Conservation (phyloP, 2,113 vertebrate species). For the Xyrauchen texanus region DNA sequence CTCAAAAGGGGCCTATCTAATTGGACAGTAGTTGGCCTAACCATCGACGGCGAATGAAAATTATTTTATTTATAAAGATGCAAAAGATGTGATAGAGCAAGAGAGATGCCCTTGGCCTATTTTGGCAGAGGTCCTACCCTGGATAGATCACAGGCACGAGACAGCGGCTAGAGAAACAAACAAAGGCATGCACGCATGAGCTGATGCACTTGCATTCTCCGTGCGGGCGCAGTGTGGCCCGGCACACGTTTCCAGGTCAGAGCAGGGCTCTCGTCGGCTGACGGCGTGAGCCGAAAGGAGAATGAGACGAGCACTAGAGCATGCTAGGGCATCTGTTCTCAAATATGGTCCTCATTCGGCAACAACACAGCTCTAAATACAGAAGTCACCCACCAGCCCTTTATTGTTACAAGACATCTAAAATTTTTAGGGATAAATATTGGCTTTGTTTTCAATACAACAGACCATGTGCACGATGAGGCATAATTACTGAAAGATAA, state of each 20-base stretch:
- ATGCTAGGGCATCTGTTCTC: conserved; percentile 31
- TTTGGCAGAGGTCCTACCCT: conserved; percentile 44
- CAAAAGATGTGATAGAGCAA: neutral
- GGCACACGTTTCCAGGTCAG: neutral
- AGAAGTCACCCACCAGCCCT: too few relatives aligned
- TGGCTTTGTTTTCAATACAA: neutral
- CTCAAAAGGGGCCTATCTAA: conserved; percentile 29
- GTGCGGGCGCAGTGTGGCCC: neutral
- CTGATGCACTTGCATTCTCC: conserved; percentile 20
- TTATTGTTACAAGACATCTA: too few relatives aligned
- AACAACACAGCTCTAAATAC: too few relatives aligned
- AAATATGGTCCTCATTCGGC: too few relatives aligned
- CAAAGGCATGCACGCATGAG: neutral
- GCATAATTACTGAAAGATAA: neutral
- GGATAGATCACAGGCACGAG: conserved; percentile 12
- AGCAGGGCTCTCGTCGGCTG: conserved; percentile 5
- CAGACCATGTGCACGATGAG: neutral
- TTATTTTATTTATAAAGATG: conserved; percentile 45
- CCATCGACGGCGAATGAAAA: conserved; percentile 1
- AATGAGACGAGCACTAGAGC: conserved; percentile 17
- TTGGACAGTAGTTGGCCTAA: conserved; percentile 21
- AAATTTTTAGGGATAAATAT: too few relatives aligned
- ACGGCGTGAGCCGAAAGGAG: conserved; percentile 17
- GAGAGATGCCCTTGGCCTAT: conserved; percentile 45
- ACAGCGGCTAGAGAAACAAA: conserved; percentile 5